Percentiles rank a stretch among this genome's conserved stretches.
Conservation (phyloP, 2,888 invertebrate species). For the Globia sparganii region DNA sequence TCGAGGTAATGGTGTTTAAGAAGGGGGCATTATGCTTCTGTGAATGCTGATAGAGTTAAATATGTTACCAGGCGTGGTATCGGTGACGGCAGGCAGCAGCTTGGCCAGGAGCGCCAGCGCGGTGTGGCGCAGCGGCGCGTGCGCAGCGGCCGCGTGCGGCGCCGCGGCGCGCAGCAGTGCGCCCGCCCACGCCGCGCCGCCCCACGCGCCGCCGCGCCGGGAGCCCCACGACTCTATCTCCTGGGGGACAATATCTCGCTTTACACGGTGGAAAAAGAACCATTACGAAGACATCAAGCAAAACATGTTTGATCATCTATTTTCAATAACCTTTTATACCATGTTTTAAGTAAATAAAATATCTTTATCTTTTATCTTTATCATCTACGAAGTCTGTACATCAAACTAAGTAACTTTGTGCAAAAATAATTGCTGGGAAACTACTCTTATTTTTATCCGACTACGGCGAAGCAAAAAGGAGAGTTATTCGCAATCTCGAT, state of each 20-base stretch:
- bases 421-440: neutral
- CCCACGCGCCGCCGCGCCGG: slow-evolving; percentile 87
- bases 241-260: slow-evolving; percentile 62
- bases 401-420: neutral
- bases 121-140: slow-evolving; percentile 91
- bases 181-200: slow-evolving; percentile 76
- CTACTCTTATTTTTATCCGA: too few species aligned
- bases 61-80: slow-evolving; percentile 76
- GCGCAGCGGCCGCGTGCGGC: slow-evolving; percentile 86
- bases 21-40: neutral
- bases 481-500: too few species aligned
- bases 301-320: too few species aligned
- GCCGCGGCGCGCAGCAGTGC: slow-evolving; percentile 86
- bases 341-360: too few species aligned
- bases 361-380: too few species aligned
- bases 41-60: neutral
- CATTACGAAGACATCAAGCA: too few species aligned
- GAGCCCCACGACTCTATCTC: slow-evolving; percentile 86
- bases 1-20: too few species aligned
- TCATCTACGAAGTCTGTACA: neutral
- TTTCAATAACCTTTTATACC: too few species aligned
- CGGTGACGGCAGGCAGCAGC: slow-evolving; percentile 81
- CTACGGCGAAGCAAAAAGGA: too few species aligned
- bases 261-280: neutral
- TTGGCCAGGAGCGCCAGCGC: slow-evolving; percentile 92